These are phyloP conservation scores for Mesaphorura yosii DNA, from an alignment of 1,140 invertebrate species.

Conservation along the genomic window DNA sequence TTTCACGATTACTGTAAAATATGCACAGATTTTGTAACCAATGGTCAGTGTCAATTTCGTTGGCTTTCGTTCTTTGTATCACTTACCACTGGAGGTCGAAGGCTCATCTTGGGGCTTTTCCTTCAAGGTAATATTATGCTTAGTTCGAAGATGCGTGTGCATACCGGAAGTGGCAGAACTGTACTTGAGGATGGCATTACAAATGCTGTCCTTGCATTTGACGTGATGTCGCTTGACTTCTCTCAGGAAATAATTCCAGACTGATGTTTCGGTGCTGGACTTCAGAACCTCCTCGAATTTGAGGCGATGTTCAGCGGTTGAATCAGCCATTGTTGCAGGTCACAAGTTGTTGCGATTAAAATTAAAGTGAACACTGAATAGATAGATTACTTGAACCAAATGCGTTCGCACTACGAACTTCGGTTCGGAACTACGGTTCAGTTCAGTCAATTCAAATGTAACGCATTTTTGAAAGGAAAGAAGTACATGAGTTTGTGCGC, in stretches of 20 bases:
- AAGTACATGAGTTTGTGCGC: too few relatives aligned
- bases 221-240: neutral
- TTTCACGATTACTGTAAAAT: neutral
- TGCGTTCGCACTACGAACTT: too few relatives aligned
- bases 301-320: neutral
- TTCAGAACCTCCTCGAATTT: neutral
- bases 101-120: neutral
- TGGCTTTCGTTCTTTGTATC: neutral
- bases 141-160: neutral
- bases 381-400: too few relatives aligned
- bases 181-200: neutral
- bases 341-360: too few relatives aligned
- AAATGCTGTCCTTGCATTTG: neutral
- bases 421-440: too few relatives aligned
- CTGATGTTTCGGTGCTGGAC: neutral
- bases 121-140: neutral
- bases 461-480: too few relatives aligned
- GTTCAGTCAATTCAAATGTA: too few relatives aligned
- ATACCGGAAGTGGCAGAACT: neutral
- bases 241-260: neutral
- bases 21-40: neutral
- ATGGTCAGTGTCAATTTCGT: neutral
- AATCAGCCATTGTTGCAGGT: neutral
- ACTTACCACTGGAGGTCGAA: neutral
- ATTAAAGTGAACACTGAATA: too few relatives aligned